Conservation (phyloP, 2,888 invertebrate species). For the Atrina japonica region DNA sequence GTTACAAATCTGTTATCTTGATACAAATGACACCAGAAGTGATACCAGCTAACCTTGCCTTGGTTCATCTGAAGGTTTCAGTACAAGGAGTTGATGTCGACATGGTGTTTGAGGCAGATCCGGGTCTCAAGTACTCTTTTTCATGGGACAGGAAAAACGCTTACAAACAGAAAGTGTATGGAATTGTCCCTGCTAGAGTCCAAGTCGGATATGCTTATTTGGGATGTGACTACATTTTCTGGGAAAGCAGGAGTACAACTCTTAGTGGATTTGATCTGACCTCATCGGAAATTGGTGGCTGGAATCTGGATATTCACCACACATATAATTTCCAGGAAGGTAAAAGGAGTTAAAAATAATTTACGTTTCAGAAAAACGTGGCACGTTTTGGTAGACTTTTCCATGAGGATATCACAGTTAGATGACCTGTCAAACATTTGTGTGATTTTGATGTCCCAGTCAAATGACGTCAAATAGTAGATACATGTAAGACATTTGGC, state of each 20-base stretch:
- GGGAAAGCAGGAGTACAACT: constrained; percentile 97
- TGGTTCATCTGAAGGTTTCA: constrained; percentile 92
- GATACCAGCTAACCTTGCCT: constrained; percentile 73
- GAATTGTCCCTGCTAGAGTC: constrained; percentile 93
- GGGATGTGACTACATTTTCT: constrained; percentile 91
- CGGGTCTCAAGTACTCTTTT: constrained; percentile 96
- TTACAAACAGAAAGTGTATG: constrained; percentile 98
- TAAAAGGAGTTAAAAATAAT: constrained; percentile 73
- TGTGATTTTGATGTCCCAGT: too few relatives aligned
- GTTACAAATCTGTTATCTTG: constrained; percentile 95
- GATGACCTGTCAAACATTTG: too few relatives aligned
- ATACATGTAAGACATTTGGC: too few relatives aligned
- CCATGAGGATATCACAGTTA: too few relatives aligned
- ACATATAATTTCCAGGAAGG: constrained; percentile 99
- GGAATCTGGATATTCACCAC: constrained; percentile 99
- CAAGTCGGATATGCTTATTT: constrained; percentile 96
- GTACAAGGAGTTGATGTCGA: constrained; percentile 96
- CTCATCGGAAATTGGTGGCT: constrained; percentile 97
- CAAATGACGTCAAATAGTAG: too few relatives aligned
- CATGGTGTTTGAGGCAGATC: constrained; percentile 97
- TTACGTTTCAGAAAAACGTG: neutral
- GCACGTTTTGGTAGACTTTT: too few relatives aligned
- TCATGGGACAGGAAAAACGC: constrained; percentile 99
- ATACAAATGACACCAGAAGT: constrained; percentile 78
- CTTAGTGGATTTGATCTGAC: constrained; percentile 97